Conservation (phyloP, 2,113 vertebrate species). For the Heliornis fulica region DNA sequence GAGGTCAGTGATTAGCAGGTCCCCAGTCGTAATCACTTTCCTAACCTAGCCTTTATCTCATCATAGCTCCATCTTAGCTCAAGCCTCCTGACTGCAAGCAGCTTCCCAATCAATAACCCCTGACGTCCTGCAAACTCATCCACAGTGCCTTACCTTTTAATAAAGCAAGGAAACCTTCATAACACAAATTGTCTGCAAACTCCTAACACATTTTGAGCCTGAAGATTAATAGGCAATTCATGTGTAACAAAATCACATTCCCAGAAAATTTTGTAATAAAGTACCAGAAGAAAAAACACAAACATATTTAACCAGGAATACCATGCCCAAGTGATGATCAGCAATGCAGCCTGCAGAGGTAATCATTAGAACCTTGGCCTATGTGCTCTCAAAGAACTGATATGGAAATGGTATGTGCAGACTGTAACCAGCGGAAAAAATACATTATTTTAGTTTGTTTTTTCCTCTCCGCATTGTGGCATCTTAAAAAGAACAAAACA, state of each 20-base stretch:
- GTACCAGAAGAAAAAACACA: background rate
- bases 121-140: background rate
- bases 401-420: background rate
- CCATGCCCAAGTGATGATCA: background rate
- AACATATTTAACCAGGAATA: background rate
- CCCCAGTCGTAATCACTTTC: slow-evolving; percentile 57
- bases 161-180: background rate
- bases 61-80: slow-evolving; percentile 52
- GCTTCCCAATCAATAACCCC: slow-evolving; percentile 64
- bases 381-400: background rate
- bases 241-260: background rate
- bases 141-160: background rate
- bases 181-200: background rate
- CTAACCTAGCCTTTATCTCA: slow-evolving; percentile 68
- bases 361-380: background rate
- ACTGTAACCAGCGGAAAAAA: background rate
- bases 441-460: background rate
- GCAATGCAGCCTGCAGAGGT: background rate
- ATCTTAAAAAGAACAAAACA: background rate
- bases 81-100: slow-evolving; percentile 9
- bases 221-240: background rate
- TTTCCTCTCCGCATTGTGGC: too few species aligned
- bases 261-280: background rate
- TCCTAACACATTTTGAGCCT: background rate
- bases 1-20: slow-evolving; percentile 78